Evolutionary conservation across 30 jellyfish, hydroid and myxozoan species (phyloP).

Genomic region (Mastigias papua): DNA sequence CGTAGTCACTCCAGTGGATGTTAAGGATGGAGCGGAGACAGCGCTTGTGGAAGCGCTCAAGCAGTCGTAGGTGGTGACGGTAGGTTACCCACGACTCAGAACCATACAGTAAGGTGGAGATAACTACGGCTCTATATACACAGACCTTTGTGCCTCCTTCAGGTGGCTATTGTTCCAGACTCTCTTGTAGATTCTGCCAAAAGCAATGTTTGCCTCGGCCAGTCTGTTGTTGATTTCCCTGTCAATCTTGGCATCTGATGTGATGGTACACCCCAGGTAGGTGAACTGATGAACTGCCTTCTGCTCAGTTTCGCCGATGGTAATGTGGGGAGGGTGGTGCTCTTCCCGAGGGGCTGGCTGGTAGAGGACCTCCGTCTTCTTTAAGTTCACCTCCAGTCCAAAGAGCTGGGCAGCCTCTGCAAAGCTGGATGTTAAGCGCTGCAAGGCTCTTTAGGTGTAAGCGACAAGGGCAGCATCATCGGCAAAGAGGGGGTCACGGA

Average conservation of each 20-base stretch:
- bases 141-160: too few species aligned
- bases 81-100: conserved; percentile 31
- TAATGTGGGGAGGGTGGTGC: conserved; percentile 17
- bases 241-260: background rate
- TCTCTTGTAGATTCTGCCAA: background rate
- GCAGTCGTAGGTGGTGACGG: conserved; percentile 13
- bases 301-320: conserved; percentile 18
- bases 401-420: background rate
- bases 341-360: conserved; percentile 31
- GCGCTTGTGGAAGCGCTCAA: conserved; percentile 27
- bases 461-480: too few species aligned
- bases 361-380: conserved; percentile 38
- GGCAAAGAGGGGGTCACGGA: background rate
- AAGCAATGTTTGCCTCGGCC: background rate
- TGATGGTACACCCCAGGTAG: conserved; percentile 2
- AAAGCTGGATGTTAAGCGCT: background rate
- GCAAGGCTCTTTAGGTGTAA: background rate
- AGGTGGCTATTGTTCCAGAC: conserved; percentile 9
- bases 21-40: conserved; percentile 17
- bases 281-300: conserved; percentile 10
- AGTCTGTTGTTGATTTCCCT: background rate
- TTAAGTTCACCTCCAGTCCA: background rate
- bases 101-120: conserved; percentile 8
- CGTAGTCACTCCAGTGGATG: conserved; percentile 37
- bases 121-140: conserved; percentile 9